phyloP scores from a whole-genome alignment of 2,113 vertebrate genomes.

The Macquaria australasica region DNA sequence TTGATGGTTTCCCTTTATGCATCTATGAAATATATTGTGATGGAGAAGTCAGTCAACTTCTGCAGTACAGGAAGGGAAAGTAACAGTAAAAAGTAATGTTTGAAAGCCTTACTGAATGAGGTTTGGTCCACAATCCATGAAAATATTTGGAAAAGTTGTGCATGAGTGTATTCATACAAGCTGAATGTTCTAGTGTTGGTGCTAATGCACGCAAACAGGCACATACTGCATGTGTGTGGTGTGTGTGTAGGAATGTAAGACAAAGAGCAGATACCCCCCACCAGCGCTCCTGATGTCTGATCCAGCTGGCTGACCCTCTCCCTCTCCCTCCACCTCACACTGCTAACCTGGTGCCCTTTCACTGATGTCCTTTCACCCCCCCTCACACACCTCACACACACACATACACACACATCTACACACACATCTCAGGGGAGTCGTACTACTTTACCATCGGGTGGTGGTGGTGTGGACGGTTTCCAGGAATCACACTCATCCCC shows the following conservation, averaged over 20 bases:
- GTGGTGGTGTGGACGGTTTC: slow-evolving; percentile 37
- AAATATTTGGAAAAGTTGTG: background rate
- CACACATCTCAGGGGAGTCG: slow-evolving; percentile 15
- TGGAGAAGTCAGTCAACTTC: background rate
- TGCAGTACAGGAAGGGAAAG: background rate
- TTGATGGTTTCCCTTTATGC: background rate
- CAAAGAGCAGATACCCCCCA: slow-evolving; percentile 22
- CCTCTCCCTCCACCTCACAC: slow-evolving; percentile 17
- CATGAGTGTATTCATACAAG: background rate
- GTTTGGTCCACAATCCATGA: background rate
- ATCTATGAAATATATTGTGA: background rate
- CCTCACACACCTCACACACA: background rate
- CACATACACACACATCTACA: background rate
- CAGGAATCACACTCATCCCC: slow-evolving; percentile 52
- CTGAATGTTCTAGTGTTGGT: background rate
- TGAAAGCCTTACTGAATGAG: background rate
- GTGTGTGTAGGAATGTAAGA: slow-evolving; percentile 17
- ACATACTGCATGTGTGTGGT: background rate
- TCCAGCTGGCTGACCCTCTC: slow-evolving; percentile 62
- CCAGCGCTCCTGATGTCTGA: slow-evolving; percentile 15
- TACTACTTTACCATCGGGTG: background rate
- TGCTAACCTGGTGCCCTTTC: slow-evolving; percentile 39
- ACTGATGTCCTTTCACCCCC: slow-evolving; percentile 18
- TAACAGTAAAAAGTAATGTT: background rate
- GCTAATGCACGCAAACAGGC: background rate